Evolutionary conservation across 2,888 invertebrate species (phyloP).

Genomic region (Drosophila subsilvestris): DNA sequence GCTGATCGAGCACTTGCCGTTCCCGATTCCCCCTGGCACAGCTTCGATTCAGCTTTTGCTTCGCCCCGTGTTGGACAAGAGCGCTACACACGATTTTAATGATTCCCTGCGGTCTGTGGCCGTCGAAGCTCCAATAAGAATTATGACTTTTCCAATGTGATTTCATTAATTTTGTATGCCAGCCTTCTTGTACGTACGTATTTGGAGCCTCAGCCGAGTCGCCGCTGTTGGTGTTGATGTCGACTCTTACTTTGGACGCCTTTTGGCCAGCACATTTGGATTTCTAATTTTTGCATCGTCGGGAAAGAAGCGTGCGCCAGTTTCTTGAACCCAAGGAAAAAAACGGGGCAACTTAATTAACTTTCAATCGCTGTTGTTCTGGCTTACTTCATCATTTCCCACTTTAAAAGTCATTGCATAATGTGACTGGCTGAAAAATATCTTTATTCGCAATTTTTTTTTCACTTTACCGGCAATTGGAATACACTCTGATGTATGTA

Average conservation of each 20-base stretch:
- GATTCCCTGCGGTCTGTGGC: slow-evolving; percentile 71
- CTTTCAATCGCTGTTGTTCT: slow-evolving; percentile 60
- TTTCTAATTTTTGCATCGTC: slow-evolving; percentile 44
- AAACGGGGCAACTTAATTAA: slow-evolving; percentile 66
- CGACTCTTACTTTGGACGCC: slow-evolving; percentile 67
- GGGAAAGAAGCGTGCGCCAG: slow-evolving; percentile 46
- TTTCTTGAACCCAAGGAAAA: slow-evolving; percentile 65
- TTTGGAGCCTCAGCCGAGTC: slow-evolving; percentile 10
- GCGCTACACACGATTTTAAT: slow-evolving; percentile 74
- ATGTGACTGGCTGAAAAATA: slow-evolving; percentile 1
- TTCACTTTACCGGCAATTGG: too few species aligned
- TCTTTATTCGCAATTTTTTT: background rate
- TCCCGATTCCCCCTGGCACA: slow-evolving; percentile 17
- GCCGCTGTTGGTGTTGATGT: slow-evolving; percentile 73
- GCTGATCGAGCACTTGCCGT: slow-evolving; percentile 64
- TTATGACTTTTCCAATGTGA: slow-evolving; percentile 76
- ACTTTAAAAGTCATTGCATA: slow-evolving; percentile 28
- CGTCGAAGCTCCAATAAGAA: slow-evolving; percentile 56
- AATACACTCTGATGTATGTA: too few species aligned
- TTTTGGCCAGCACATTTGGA: slow-evolving; percentile 50
- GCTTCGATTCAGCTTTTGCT: slow-evolving; percentile 19
- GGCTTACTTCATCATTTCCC: slow-evolving; percentile 31
- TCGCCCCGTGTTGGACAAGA: slow-evolving; percentile 70
- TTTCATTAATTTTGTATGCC: slow-evolving; percentile 70
- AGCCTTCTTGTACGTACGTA: background rate